phyloP scores from a whole-genome alignment of 2,888 invertebrate species.

The Tolmerus cingulatus region DNA sequence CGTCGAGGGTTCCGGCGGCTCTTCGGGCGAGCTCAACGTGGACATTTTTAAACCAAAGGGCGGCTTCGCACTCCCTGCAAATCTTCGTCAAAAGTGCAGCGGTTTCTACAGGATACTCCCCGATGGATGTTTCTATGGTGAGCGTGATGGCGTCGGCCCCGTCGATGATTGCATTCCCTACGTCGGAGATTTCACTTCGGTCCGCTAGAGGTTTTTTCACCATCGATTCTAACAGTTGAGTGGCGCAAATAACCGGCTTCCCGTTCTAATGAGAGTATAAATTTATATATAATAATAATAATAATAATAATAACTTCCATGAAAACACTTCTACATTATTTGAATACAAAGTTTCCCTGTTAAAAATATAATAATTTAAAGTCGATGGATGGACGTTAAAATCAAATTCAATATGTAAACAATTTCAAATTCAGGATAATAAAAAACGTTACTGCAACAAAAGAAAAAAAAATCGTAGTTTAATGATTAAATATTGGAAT shows the following conservation, averaged over 20 bases:
- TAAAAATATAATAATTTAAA: too few relatives aligned
- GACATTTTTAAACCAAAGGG: conserved; percentile 90
- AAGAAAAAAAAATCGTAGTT: too few relatives aligned
- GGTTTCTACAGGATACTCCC: conserved; percentile 91
- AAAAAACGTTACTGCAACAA: too few relatives aligned
- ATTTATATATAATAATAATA: background rate
- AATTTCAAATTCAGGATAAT: too few relatives aligned
- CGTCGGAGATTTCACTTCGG: conserved; percentile 95
- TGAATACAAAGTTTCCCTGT: too few relatives aligned
- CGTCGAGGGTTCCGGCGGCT: conserved; percentile 72
- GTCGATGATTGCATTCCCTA: conserved; percentile 96
- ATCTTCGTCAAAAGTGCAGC: conserved; percentile 91
- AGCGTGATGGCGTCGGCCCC: conserved; percentile 99
- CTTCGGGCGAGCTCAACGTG: conserved; percentile 77
- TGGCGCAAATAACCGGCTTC: conserved; percentile 97
- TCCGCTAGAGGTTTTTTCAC: conserved; percentile 96
- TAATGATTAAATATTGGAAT: too few relatives aligned
- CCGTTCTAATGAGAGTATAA: conserved; percentile 70
- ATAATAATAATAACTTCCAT: too few relatives aligned
- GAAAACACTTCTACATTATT: too few relatives aligned
- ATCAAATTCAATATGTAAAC: too few relatives aligned
- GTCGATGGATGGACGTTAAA: too few relatives aligned
- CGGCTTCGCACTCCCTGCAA: conserved; percentile 96
- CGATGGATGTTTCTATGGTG: conserved; percentile 99
- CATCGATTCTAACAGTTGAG: conserved; percentile 99